phyloP scores from a whole-genome alignment of 1,140 invertebrate genomes.

The Drosophila orosa region DNA sequence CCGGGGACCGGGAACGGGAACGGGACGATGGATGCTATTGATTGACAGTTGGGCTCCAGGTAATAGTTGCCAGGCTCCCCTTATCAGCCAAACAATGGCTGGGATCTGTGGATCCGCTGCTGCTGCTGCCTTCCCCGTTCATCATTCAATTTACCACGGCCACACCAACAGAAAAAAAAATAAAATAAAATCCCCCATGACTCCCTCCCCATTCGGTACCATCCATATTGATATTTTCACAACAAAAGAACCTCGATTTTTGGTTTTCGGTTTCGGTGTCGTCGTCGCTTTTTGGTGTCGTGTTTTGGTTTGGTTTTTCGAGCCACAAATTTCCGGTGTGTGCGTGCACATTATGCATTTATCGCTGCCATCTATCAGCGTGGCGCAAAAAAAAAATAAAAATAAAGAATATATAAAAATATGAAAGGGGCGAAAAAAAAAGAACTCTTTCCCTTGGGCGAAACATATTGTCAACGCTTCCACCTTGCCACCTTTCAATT shows the following conservation, averaged over 20 bases:
- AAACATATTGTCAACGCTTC: slow-evolving; percentile 47
- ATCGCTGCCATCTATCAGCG: slow-evolving; percentile 74
- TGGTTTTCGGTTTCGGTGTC: slow-evolving; percentile 19
- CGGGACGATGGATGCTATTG: slow-evolving; percentile 31
- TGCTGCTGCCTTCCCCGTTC: slow-evolving; percentile 22
- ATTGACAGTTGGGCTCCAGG: slow-evolving; percentile 42
- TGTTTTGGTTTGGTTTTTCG: slow-evolving; percentile 55
- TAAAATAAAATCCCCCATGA: background rate
- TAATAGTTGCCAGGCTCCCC: slow-evolving; percentile 51
- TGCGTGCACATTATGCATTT: slow-evolving; percentile 70
- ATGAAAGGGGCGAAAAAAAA: slow-evolving; percentile 5
- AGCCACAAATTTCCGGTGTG: slow-evolving; percentile 66
- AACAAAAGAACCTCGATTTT: slow-evolving; percentile 34
- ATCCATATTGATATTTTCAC: slow-evolving; percentile 29
- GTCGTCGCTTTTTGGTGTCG: slow-evolving; percentile 29
- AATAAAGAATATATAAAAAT: slow-evolving; percentile 3
- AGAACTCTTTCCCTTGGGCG: slow-evolving; percentile 52
- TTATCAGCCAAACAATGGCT: slow-evolving; percentile 54
- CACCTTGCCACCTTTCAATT: slow-evolving; percentile 24
- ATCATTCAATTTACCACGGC: slow-evolving; percentile 71
- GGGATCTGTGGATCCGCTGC: slow-evolving; percentile 16
- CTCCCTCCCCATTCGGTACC: too few relatives aligned
- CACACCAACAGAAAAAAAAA: slow-evolving; percentile 12
- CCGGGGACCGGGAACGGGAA: background rate
- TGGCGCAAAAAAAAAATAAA: slow-evolving; percentile 37